phyloP scores from a whole-genome alignment of 1,140 invertebrate genomes.

The Pseudomyrmex pallidus region DNA sequence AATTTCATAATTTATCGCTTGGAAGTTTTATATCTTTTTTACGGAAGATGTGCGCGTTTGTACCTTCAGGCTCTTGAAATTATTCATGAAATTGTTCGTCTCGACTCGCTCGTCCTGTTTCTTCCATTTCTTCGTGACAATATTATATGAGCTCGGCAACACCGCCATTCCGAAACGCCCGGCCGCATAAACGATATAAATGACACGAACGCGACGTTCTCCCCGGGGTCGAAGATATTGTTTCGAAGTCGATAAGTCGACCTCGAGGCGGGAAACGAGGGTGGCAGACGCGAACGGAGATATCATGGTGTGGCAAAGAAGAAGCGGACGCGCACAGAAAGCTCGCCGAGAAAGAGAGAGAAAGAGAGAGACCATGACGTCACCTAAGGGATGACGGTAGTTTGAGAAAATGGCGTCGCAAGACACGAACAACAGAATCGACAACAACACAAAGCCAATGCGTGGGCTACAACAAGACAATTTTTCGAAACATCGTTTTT shows the following conservation, averaged over 20 bases:
- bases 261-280: constrained; percentile 5
- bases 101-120: neutral
- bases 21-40: neutral
- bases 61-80: neutral
- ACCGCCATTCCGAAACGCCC: constrained; percentile 1
- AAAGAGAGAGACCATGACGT: constrained; percentile 10
- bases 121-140: constrained; percentile 16
- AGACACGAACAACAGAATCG: neutral
- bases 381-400: constrained; percentile 65
- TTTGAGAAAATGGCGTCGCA: constrained; percentile 58
- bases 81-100: constrained; percentile 12
- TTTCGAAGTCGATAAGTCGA: constrained; percentile 68
- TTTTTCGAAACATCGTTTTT: constrained; percentile 28
- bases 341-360: constrained; percentile 28
- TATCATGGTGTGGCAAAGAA: neutral
- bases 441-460: neutral
- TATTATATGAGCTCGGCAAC: constrained; percentile 32
- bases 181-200: constrained; percentile 51
- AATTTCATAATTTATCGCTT: neutral
- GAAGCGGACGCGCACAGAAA: neutral
- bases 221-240: constrained; percentile 59
- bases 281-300: neutral
- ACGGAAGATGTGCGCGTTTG: neutral
- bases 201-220: constrained; percentile 41
- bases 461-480: neutral